Conservation (phyloP, 1,140 invertebrate species). For the Drosophila lacertosa region DNA sequence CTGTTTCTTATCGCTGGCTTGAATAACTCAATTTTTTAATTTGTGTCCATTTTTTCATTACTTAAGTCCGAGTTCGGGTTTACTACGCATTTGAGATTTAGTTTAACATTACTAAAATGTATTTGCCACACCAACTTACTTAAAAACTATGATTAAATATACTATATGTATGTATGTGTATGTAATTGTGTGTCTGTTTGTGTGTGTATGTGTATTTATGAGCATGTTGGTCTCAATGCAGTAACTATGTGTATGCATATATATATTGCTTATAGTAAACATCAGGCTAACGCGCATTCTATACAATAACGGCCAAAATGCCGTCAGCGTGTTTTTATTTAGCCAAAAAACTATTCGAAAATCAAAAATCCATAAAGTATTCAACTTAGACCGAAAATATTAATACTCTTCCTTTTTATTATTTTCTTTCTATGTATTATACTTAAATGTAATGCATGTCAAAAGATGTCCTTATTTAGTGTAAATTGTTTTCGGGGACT, state of each 20-base stretch:
- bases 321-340: conserved; percentile 35
- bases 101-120: conserved; percentile 62
- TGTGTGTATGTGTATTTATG: conserved; percentile 31
- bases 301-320: conserved; percentile 59
- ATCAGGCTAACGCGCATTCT: conserved; percentile 72
- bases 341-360: conserved; percentile 35
- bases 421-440: not conserved
- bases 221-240: conserved; percentile 52
- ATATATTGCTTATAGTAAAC: conserved; percentile 80
- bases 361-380: conserved; percentile 4
- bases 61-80: not conserved
- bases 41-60: too few relatives aligned
- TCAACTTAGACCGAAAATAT: conserved; percentile 12
- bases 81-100: conserved; percentile 13
- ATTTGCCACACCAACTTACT: conserved; percentile 75
- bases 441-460: conserved; percentile 3
- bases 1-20: too few relatives aligned
- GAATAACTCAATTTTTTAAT: too few relatives aligned
- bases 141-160: conserved; percentile 54
- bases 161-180: too few relatives aligned
- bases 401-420: not conserved
- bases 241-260: conserved; percentile 48
- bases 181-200: conserved; percentile 41
- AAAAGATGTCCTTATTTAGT: conserved; percentile 6
- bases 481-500: conserved; percentile 5